Evolutionary conservation across 2,113 vertebrate genomes (phyloP), one percentile per base, ranked within the genome.

Genomic region (Misgurnus mizolepis): DNA sequence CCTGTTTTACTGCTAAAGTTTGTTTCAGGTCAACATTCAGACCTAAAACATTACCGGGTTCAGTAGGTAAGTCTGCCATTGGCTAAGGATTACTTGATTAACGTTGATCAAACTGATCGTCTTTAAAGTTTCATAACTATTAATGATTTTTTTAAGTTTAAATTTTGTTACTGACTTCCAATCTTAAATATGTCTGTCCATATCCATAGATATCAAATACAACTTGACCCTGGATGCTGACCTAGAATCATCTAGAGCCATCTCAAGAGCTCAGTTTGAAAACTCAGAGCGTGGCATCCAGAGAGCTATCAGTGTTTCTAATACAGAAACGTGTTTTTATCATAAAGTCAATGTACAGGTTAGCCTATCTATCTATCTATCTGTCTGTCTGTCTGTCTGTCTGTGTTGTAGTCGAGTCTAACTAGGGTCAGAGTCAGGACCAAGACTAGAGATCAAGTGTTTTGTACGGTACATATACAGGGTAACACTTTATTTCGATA

Each of bases 181-280:
- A 34, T 34, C 27, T 34, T 34, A 34, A 34, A 34, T 6, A 47
- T 2, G 2, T 8, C 58, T 64, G 18, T 62, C 60, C 4, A 60
- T 73, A 7, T 47, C 7, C 4, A 12, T 78, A 93, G 94, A 86
- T 68, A 89, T 96, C 81, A 89, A 76, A 5, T 95, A 93, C 83
- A 95, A 92, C n/a, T 76, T 93, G 73, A 95, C 92, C 2, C 40
- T 96, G 78, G 95, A 96, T 88, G 92, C 93, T 49, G 92, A 94
- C 78, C 89, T 92, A 6, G 88, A 91, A 76, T 94, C 93, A 6
- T 94, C 90, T 14, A 89, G 92, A 82, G 89, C 94, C 64, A 93
- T 85, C 74, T 95, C 95, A 34, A 92, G 95, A 85, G 95, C 93
- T 4, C 80, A 94, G 67, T 96, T 96, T 85, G 89, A 91, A 86